phyloP scores from a whole-genome alignment of 2,797 vertebrate genomes.

The Scomberomorus guttatus region DNA sequence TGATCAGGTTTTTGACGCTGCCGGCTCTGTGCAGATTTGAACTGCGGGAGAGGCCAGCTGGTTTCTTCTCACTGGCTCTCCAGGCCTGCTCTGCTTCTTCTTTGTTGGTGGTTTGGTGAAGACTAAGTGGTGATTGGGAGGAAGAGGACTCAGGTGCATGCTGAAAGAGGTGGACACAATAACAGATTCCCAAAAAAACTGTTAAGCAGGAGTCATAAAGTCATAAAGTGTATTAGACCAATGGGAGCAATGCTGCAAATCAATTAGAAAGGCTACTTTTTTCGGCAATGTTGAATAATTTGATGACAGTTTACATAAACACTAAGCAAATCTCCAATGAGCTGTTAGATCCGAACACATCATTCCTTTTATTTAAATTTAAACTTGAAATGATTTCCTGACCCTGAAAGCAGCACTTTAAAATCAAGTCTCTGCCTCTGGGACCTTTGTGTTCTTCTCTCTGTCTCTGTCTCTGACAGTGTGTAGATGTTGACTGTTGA shows the following conservation, averaged over 20 bases:
- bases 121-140: slow-evolving; percentile 28
- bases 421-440: not conserved
- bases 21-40: slow-evolving; percentile 60
- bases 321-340: not conserved
- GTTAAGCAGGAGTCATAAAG: slow-evolving; percentile 12
- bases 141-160: slow-evolving; percentile 30
- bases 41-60: slow-evolving; percentile 1
- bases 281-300: not conserved
- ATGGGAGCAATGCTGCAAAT: not conserved
- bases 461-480: slow-evolving; percentile 25
- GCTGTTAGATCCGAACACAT: not conserved
- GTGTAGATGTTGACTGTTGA: slow-evolving; percentile 52
- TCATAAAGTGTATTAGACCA: not conserved
- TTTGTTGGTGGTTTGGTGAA: slow-evolving; percentile 23
- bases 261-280: not conserved
- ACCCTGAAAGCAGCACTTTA: not conserved
- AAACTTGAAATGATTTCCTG: not conserved
- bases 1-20: slow-evolving; percentile 82
- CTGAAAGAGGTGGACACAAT: slow-evolving; percentile 74
- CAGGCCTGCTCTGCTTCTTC: slow-evolving; percentile 42
- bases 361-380: not conserved
- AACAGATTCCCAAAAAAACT: slow-evolving; percentile 45
- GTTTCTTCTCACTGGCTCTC: slow-evolving; percentile 42
- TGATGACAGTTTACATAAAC: not conserved
- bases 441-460: slow-evolving; percentile 2